A percentile compares a stretch with the other conserved stretches of the same genome.
phyloP scores from a whole-genome alignment of 1,140 invertebrate species.

The Muscidifurax raptorellus region DNA sequence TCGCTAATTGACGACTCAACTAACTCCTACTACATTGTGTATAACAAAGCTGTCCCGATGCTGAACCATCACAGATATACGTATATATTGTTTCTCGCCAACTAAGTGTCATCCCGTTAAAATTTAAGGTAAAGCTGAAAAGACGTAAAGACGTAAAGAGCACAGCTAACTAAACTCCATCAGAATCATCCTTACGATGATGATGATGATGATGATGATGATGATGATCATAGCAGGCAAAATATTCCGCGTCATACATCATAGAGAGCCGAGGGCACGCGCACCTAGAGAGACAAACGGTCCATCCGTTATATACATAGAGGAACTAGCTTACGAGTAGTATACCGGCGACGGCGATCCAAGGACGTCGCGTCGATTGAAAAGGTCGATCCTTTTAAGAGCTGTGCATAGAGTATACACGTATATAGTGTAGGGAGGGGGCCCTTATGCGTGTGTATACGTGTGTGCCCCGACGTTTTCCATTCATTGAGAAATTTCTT shows the following conservation, averaged over 20 bases:
- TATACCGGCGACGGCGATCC: constrained; percentile 51
- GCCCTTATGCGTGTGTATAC: constrained; percentile 52
- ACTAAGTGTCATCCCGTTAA: too few relatives aligned
- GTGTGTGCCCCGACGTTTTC: constrained; percentile 62
- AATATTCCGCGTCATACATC: background rate
- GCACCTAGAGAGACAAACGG: constrained; percentile 40
- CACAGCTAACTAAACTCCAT: too few relatives aligned
- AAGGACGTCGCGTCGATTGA: constrained; percentile 73
- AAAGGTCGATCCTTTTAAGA: constrained; percentile 74
- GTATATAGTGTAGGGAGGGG: constrained; percentile 42
- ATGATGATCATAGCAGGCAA: background rate
- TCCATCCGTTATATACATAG: constrained; percentile 37
- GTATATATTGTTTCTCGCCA: too few relatives aligned
- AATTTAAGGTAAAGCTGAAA: too few relatives aligned
- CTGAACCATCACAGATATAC: too few relatives aligned
- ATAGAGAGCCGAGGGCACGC: background rate
- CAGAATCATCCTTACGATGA: too few relatives aligned
- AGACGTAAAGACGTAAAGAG: too few relatives aligned
- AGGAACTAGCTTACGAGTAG: constrained; percentile 4
- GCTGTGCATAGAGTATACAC: too few relatives aligned
- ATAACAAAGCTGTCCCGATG: too few relatives aligned
- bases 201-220: background rate
- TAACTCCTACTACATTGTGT: too few relatives aligned
- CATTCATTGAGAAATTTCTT: constrained; percentile 74
- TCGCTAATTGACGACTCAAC: too few relatives aligned